Evolutionary conservation across 2,113 vertebrate genomes (phyloP).

Genomic region (Opisthocomus hoazin): DNA sequence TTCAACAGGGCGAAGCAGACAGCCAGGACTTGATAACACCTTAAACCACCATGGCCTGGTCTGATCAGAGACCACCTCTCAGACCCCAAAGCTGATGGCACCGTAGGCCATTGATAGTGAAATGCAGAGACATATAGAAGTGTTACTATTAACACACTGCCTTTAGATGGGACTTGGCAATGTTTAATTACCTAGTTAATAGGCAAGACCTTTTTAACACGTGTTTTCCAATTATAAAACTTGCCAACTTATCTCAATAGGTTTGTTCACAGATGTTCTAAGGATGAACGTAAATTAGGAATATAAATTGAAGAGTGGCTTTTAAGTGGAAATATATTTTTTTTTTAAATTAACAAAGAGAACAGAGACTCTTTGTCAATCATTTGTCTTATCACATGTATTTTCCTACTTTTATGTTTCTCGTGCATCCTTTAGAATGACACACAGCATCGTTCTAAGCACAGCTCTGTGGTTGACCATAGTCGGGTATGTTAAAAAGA

Average conservation of each 20-base stretch:
- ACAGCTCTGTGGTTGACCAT: conserved; percentile 80
- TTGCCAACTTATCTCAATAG: not conserved
- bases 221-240: not conserved
- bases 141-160: not conserved
- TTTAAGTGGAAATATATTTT: not conserved
- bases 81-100: not conserved
- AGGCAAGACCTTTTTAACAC: not conserved
- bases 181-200: not conserved
- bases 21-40: not conserved
- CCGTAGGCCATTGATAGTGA: not conserved
- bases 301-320: not conserved
- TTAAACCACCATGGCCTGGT: not conserved
- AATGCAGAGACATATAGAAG: not conserved
- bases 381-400: conserved; percentile 10
- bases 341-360: not conserved
- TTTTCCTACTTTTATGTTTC: conserved; percentile 60
- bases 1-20: not conserved
- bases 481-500: conserved; percentile 83
- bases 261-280: not conserved
- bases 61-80: not conserved
- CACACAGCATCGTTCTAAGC: conserved; percentile 73
- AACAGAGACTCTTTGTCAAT: not conserved
- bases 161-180: not conserved
- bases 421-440: conserved; percentile 68
- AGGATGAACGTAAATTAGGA: not conserved